phyloP scores from a whole-genome alignment of 2,888 invertebrate genomes.

The Caenorhabditis becei region DNA sequence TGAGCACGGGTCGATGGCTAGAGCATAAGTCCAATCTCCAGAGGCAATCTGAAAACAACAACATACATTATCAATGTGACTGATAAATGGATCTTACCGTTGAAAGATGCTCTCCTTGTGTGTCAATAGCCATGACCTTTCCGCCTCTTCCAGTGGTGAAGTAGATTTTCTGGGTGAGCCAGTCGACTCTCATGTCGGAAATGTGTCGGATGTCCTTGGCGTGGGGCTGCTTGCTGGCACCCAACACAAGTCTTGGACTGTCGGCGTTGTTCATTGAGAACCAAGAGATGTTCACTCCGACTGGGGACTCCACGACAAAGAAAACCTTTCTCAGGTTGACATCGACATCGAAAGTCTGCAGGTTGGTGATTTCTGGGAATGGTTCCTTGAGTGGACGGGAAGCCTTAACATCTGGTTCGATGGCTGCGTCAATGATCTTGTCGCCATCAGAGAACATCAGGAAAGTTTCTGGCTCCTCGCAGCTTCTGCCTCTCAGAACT shows the following conservation, averaged over 20 bases:
- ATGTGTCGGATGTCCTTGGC: constrained; percentile 75
- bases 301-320: constrained; percentile 78
- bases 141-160: constrained; percentile 97
- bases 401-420: constrained; percentile 82
- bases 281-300: constrained; percentile 81
- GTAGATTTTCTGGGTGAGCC: constrained; percentile 97
- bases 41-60: constrained; percentile 86
- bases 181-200: constrained; percentile 86
- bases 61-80: not conserved
- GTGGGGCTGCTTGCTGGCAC: constrained; percentile 68
- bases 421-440: constrained; percentile 92
- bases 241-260: constrained; percentile 76
- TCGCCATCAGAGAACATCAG: constrained; percentile 94
- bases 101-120: constrained; percentile 68
- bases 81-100: constrained; percentile 38
- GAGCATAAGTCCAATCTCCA: constrained; percentile 94
- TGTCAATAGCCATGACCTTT: constrained; percentile 71
- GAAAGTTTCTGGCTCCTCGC: constrained; percentile 89
- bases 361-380: constrained; percentile 75
- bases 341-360: constrained; percentile 81
- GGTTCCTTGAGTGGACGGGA: constrained; percentile 66
- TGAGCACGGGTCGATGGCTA: constrained; percentile 96
- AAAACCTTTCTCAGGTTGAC: constrained; percentile 76
- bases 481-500: constrained; percentile 84
- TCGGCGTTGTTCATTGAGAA: constrained; percentile 81